Evolutionary conservation across 2,888 invertebrate genomes (phyloP), one percentile per base, ranked within the genome.

Genomic region (Melieria picta): DNA sequence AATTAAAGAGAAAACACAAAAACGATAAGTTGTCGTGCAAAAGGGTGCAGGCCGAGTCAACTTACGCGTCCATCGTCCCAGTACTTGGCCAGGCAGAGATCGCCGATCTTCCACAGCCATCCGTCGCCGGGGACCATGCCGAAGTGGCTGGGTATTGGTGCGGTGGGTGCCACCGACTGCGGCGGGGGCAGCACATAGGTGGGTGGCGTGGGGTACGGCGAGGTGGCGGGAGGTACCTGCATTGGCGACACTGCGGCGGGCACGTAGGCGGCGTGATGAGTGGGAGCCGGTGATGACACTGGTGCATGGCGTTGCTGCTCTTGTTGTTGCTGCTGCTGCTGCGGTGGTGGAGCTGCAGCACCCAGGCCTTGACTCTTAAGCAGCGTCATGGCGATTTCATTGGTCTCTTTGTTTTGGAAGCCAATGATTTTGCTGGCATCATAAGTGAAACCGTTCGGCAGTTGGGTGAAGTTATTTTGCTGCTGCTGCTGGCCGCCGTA

Each of bases 31-130:
- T 50, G 50, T 50, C 50, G 11, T 0, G 9, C 13, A 55, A 5
- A 5, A 4, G n/a, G 10, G n/a, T 9, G 13, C 55, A 64, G 16
- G 16, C 9, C 52, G 7, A 52, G 60, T 42, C 42, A 16, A 82
- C 89, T 89, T 84, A 94, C 95, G 88, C 92, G 92, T 81, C 93
- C 93, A 87, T 96, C 96, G 85, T 96, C 96, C 96, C 96, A 96
- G 87, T 97, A 97, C 81, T 95, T 94, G 7, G 96, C 96, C 87
- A 95, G 89, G 82, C 95, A 95, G 73, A 92, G 90, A 83, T 96
- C 95, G 10, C 95, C 95, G 65, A 91, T 88, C 82, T 91, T 92
- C 94, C 94, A 95, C 77, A 89, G 89, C 89, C 89, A 77, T 50
- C 74, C 75, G 3, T 81, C 81, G 1, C 79, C 78, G 64, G 67